Percentiles rank a stretch among this genome's conserved stretches.
These are phyloP conservation scores for Pentamera pediparva DNA, from an alignment of 53 echinoderm and acorn worm genomes.

Conservation along the genomic window DNA sequence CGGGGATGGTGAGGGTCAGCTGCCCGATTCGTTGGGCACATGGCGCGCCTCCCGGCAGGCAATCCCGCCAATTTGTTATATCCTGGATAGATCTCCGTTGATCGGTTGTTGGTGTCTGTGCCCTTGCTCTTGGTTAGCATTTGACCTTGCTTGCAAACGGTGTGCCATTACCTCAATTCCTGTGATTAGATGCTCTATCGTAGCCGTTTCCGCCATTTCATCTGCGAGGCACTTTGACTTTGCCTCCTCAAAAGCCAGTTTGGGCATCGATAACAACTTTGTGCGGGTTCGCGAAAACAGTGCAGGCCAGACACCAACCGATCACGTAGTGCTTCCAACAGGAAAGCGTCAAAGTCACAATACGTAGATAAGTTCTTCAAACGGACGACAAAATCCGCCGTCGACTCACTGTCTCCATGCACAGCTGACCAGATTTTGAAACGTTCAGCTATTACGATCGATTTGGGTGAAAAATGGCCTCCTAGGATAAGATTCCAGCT, in stretches of 20 bases:
- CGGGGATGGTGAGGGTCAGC: too few relatives aligned
- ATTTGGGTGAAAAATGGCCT: constrained; percentile 17
- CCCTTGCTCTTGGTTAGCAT: background rate
- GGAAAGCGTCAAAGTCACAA: constrained; percentile 44
- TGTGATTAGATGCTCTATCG: background rate
- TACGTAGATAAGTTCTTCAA: constrained; percentile 30
- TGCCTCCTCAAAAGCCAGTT: constrained; percentile 25
- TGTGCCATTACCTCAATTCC: background rate
- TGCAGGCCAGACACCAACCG: constrained; percentile 33
- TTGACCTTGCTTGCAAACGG: background rate
- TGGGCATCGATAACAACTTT: background rate
- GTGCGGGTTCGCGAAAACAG: background rate
- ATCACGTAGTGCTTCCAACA: constrained; percentile 46
- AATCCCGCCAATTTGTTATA: too few relatives aligned
- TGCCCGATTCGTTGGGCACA: too few relatives aligned
- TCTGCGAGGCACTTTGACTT: constrained; percentile 19
- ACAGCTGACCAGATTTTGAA: constrained; percentile 33
- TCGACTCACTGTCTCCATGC: constrained; percentile 30
- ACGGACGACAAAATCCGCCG: constrained; percentile 32
- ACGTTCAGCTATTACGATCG: constrained; percentile 5
- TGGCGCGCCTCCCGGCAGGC: too few relatives aligned
- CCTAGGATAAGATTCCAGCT: background rate
- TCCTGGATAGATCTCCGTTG: too few relatives aligned
- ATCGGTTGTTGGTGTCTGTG: background rate
- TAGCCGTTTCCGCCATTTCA: constrained; percentile 27